Base-by-base conservation (phyloP, 2,113 vertebrate species). In the Andinoacara biseriatus region DNA sequence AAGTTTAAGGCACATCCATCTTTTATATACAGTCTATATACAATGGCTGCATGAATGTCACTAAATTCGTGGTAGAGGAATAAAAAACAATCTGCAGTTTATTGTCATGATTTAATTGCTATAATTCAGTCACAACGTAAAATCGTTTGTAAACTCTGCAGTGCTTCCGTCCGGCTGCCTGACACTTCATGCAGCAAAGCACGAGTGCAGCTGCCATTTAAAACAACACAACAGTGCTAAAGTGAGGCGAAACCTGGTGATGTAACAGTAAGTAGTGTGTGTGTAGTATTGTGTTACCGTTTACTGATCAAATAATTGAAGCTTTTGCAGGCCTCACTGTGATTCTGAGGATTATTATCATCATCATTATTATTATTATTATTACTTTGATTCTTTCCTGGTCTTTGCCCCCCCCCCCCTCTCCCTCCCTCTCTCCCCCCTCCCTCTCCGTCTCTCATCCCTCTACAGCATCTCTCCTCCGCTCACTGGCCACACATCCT, bases 401-500 rank as follows among this genome's bases (percentile, higher is more conserved):
- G 49, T 61, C 43, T 77, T 46, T 61, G 5, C 46, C 29, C 56
- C 3, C n/a, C 26, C 46, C 31, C 20, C 43, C 11, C 20, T 22
- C 59, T 3, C 5, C 35, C 40, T 20, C 76, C 52, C 54, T 17
- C 67, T 22, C 75, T 35, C 22, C 75, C 43, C 26, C 58, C n/a
- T 62, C 14, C 67, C 17, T 54, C 35, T 35, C 54, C 40, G 35
- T 59, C 2, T 54, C 62, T 43, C 83, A 59, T 74, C 74, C 87
- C 31, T 38, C 65, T 15, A 18, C 3, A 52, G 52, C 67, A 56
- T 81, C 85, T 60, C 87, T 76, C 63, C 81, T 80, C 83, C 78
- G 22, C 81, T 31, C 80, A 26, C 75, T 59, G 75, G 24, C 78
- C 80, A 49, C 33, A 14, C 54, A 69, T 88, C 80, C 84, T 87